These are phyloP conservation scores for Atherinosoma microstoma DNA, from an alignment of 2,797 vertebrate species.

Conservation along the genomic window DNA sequence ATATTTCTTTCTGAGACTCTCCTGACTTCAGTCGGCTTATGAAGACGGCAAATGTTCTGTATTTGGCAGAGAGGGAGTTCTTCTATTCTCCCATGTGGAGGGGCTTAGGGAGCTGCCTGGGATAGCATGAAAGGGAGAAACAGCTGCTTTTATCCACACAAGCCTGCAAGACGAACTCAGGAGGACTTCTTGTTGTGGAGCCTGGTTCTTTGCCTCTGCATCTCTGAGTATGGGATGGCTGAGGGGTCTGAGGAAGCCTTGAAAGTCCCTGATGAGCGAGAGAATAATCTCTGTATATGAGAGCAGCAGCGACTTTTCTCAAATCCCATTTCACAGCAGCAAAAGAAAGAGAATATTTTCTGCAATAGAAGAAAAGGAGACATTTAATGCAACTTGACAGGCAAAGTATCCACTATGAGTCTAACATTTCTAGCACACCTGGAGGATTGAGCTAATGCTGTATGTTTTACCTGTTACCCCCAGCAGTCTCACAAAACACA, in stretches of 20 bases:
- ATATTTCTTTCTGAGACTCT: conserved; percentile 26
- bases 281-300: conserved; percentile 68
- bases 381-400: conserved; percentile 65
- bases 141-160: conserved; percentile 72
- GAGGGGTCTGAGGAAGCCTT: conserved; percentile 65
- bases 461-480: conserved; percentile 50
- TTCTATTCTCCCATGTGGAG: conserved; percentile 55
- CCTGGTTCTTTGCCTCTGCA: conserved; percentile 50
- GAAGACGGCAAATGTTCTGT: conserved; percentile 56
- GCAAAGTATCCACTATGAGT: conserved; percentile 31
- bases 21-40: conserved; percentile 48
- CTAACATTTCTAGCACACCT: conserved; percentile 47
- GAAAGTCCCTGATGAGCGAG: conserved; percentile 65
- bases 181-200: conserved; percentile 37
- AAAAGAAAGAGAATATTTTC: conserved; percentile 56
- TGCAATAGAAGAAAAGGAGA: conserved; percentile 52
- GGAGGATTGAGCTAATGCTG: conserved; percentile 44
- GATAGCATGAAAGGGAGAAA: conserved; percentile 71
- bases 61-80: conserved; percentile 36
- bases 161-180: conserved; percentile 57
- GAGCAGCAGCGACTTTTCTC: conserved; percentile 59
- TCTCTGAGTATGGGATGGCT: conserved; percentile 36
- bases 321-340: conserved; percentile 72
- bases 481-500: conserved; percentile 37
- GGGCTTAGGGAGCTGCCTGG: conserved; percentile 64